Evolutionary conservation across 2,888 invertebrate genomes (phyloP), one percentile per base, ranked within the genome.

Genomic region (Chromoteleia sp.): DNA sequence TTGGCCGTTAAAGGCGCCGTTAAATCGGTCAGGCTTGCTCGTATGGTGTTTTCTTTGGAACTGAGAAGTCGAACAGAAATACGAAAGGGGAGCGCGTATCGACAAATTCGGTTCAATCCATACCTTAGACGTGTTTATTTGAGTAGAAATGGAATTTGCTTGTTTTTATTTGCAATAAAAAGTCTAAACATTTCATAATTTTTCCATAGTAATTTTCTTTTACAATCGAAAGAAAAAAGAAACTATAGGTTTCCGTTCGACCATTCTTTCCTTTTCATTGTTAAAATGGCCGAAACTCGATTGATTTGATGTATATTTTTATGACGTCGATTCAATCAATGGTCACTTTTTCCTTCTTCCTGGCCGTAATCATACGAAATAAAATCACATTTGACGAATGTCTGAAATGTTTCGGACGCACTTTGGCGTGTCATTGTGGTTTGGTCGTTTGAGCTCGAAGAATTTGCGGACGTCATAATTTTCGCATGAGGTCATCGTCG

Each of bases 1-100:
- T 87, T 85, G 87, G 88, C 83, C 90, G 89, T 91, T 91, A 91
- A 91, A 90, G 87, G 84, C 84, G 89, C 88, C 90, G 88, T 91
- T 91, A 91, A 91, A 90, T 90, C 90, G 88, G 85, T 78, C 74
- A 78, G 65, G 78, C 78, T 82, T 78, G 41, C 74, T 78, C 71
- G 68, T 65, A 70, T 52, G 73, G 48, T 58, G 68, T 59, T 67
- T 73, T 71, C 73, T 79, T 79, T 67, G 67, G 33, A 59, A 59
- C 41, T 15, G 56, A 71, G 65, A 78, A 71, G 63, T 63, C 71
- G 71, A 78, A 78, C 52, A 71, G 54, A 70, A 61, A 52, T 67
- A 14, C 36, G 6, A 52, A 50, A 59, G 33, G 75, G 59, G 48
- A 67, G 8, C 17, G 8, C 12, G 8, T 65, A 65, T 65, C 58